Evolutionary conservation across 30 jellyfish, hydroid and myxozoan genomes (phyloP).

Genomic region (Turritopsis rubra): DNA sequence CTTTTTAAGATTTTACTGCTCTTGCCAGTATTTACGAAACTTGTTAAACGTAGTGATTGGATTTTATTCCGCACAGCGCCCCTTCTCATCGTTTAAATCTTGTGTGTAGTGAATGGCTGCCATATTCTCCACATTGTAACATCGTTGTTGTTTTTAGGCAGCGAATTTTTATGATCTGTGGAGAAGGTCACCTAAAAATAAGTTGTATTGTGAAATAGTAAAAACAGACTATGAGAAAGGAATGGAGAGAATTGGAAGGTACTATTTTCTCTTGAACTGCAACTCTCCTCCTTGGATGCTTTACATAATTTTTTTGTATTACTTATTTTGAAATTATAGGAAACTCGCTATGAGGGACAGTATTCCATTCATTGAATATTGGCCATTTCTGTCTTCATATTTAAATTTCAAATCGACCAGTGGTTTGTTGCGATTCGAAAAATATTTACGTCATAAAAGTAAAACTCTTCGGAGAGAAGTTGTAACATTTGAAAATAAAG

Average conservation of each 20-base stretch:
- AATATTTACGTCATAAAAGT: slow-evolving; percentile 17
- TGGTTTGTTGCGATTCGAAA: slow-evolving; percentile 62
- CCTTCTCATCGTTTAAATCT: too few relatives aligned
- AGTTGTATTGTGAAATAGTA: background rate
- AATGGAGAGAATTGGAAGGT: slow-evolving; percentile 86
- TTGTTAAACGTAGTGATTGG: too few relatives aligned
- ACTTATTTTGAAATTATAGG: slow-evolving; percentile 15
- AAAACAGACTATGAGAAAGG: slow-evolving; percentile 89
- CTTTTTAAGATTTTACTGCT: too few relatives aligned
- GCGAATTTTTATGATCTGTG: slow-evolving; percentile 16
- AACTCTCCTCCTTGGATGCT: background rate
- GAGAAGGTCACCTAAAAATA: slow-evolving; percentile 37
- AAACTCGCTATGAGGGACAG: slow-evolving; percentile 43
- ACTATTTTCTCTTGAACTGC: background rate
- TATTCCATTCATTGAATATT: slow-evolving; percentile 74
- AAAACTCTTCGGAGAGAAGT: background rate
- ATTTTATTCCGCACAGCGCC: too few relatives aligned
- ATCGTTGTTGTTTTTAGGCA: slow-evolving; percentile 42
- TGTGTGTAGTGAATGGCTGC: too few relatives aligned
- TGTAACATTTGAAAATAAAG: too few relatives aligned
- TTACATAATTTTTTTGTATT: background rate
- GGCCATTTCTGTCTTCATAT: slow-evolving; percentile 66
- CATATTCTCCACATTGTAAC: too few relatives aligned
- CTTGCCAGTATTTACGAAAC: too few relatives aligned
- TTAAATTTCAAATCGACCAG: slow-evolving; percentile 37